Evolutionary conservation across 2,888 invertebrate species (phyloP), one percentile per base, ranked within the genome.

Genomic region (Netelia inedita): DNA sequence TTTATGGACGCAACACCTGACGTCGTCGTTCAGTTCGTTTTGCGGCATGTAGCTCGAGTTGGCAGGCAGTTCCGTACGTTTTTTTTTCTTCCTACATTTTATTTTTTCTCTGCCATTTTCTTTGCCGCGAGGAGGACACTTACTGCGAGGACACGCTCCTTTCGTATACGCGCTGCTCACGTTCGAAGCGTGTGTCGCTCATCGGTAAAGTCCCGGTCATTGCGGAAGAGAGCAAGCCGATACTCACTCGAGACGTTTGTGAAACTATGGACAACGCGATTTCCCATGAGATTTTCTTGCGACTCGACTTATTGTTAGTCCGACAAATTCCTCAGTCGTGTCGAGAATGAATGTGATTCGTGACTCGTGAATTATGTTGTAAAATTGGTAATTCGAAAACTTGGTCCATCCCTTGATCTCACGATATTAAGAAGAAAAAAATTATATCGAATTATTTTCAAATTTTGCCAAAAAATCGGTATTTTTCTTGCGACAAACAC

Each of bases 1-100:
- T 92, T 92, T 92, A 92, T 92, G 90, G 91, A 88, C 86, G 91
- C 91, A 92, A 91, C 92, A 91, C 89, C 90, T 91, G 92, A 91
- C 91, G 72, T 79, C 90, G 89, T 91, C 82, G 90, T 91, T 92
- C 91, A 90, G 89, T 91, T 91, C 91, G 89, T 90, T 91, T 91
- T 91, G 88, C 89, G 88, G 88, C 88, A 86, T 88, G 89, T 87
- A 74, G 83, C 88, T 74, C 73, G 86, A 85, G 86, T 79, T 86
- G 87, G 85, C 87, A 90, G 88, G 86, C 89, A 90, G 90, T 91
- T 91, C 90, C 90, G 89, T 88, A 86, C 87, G 89, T 91, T 91
- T 90, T 90, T 89, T 55, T 46, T 71, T 28, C 19, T 9, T 61
- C 43, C n/a, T n/a, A n/a, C 57, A 57, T 59, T 78, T 57, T 46